These are phyloP conservation scores for Dicentrarchus labrax DNA, from an alignment of 2,113 vertebrate species.

Conservation along the genomic window DNA sequence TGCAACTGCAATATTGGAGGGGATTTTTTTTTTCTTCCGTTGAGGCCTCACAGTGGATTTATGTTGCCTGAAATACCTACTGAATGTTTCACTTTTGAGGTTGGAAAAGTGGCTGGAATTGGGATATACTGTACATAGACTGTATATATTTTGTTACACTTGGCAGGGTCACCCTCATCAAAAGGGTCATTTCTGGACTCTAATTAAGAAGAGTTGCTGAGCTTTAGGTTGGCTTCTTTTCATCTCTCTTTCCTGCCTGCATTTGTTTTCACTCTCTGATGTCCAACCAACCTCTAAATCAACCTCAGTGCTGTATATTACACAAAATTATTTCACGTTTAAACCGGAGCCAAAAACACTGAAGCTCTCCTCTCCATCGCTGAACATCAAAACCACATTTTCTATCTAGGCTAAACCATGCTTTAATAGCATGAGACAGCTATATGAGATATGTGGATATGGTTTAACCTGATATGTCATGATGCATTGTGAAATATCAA, in stretches of 20 bases:
- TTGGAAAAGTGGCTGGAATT: too few species aligned
- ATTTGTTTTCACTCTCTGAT: conserved; percentile 45
- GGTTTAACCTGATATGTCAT: conserved; percentile 6
- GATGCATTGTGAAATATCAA: conserved; percentile 20
- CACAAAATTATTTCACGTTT: conserved; percentile 35
- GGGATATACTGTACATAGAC: too few species aligned
- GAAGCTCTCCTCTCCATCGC: neutral
- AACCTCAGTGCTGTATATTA: conserved; percentile 17
- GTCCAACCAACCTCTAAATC: conserved; percentile 61
- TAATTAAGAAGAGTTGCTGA: neutral
- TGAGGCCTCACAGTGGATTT: too few species aligned
- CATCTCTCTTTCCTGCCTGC: neutral
- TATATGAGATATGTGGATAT: neutral
- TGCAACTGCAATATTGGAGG: too few species aligned
- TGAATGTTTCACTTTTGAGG: too few species aligned
- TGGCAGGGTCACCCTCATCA: too few species aligned
- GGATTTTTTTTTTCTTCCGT: too few species aligned
- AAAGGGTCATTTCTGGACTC: neutral
- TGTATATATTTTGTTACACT: too few species aligned
- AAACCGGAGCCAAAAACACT: conserved; percentile 33
- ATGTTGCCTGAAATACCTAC: too few species aligned
- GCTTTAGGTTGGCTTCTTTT: neutral
- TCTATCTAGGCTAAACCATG: neutral
- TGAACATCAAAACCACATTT: conserved; percentile 50
- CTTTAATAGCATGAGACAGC: conserved; percentile 32